phyloP scores from a whole-genome alignment of 92 coral and sea anemone species.

The Galaxea fascicularis region DNA sequence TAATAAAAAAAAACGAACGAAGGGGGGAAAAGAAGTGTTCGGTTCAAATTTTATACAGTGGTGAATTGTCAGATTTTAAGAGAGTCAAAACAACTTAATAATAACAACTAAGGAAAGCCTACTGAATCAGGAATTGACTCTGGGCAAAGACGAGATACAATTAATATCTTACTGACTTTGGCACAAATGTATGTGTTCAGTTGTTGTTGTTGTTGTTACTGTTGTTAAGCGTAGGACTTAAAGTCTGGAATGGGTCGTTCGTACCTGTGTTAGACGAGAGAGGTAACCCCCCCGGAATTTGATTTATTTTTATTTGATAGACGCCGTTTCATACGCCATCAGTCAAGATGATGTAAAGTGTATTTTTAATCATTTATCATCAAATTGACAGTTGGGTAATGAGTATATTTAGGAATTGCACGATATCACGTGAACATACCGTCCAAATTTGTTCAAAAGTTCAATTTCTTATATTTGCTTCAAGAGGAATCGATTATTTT shows the following conservation, averaged over 20 bases:
- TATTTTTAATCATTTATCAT: neutral
- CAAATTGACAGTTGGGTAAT: neutral
- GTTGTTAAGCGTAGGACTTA: no score
- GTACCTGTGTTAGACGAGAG: neutral
- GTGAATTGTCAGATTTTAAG: no score
- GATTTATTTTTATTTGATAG: neutral
- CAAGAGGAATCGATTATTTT: neutral
- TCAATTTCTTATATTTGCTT: slow-evolving; percentile 19
- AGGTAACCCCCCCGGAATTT: neutral
- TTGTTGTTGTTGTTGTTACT: no score
- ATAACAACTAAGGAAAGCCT: no score
- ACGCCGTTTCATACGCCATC: neutral
- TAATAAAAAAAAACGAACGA: no score
- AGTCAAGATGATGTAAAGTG: slow-evolving; percentile 11
- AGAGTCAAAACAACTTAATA: no score
- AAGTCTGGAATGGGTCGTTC: neutral
- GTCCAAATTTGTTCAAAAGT: neutral
- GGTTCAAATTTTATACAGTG: no score
- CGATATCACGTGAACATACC: neutral
- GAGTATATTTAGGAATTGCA: neutral
- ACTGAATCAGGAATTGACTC: no score
- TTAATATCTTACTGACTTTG: no score
- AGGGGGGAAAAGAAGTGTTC: no score
- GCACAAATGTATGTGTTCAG: no score
- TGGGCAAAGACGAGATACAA: no score